Percentiles rank a stretch among this genome's conserved stretches.
Evolutionary conservation across 1,140 invertebrate species (phyloP).

Genomic region (Eupeodes corollae): DNA sequence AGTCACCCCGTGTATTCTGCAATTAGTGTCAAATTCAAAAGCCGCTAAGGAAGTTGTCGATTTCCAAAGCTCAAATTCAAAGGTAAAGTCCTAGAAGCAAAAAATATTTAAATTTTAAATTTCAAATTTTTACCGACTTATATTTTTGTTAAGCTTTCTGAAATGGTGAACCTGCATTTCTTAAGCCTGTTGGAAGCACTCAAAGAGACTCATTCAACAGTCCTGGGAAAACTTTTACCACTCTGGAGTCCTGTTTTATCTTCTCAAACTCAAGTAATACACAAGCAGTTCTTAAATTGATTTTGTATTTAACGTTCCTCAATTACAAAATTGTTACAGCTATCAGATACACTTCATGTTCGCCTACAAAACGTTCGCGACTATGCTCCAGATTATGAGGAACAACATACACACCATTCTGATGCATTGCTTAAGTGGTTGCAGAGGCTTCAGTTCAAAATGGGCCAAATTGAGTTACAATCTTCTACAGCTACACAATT

Average conservation of each 20-base stretch:
- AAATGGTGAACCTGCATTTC: constrained; percentile 97
- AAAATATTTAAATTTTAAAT: neutral
- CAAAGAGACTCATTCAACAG: constrained; percentile 87
- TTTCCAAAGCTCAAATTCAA: constrained; percentile 29
- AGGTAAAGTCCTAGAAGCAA: constrained; percentile 6
- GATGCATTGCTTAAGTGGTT: constrained; percentile 68
- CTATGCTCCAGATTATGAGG: constrained; percentile 46
- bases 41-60: constrained; percentile 42
- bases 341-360: constrained; percentile 80
- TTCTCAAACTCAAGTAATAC: constrained; percentile 48
- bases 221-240: constrained; percentile 75
- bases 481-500: constrained; percentile 59
- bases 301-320: constrained; percentile 11
- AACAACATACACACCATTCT: constrained; percentile 26
- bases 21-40: constrained; percentile 88
- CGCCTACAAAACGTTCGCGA: constrained; percentile 82
- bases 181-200: constrained; percentile 89
- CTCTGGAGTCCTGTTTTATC: constrained; percentile 85
- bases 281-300: constrained; percentile 9
- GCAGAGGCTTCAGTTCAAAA: constrained; percentile 90
- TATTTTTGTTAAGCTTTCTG: constrained; percentile 61
- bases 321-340: constrained; percentile 39
- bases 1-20: constrained; percentile 88
- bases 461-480: constrained; percentile 94
- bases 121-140: constrained; percentile 11